Conservation (phyloP, 2,888 invertebrate species). For the Calliphora vomitoria region DNA sequence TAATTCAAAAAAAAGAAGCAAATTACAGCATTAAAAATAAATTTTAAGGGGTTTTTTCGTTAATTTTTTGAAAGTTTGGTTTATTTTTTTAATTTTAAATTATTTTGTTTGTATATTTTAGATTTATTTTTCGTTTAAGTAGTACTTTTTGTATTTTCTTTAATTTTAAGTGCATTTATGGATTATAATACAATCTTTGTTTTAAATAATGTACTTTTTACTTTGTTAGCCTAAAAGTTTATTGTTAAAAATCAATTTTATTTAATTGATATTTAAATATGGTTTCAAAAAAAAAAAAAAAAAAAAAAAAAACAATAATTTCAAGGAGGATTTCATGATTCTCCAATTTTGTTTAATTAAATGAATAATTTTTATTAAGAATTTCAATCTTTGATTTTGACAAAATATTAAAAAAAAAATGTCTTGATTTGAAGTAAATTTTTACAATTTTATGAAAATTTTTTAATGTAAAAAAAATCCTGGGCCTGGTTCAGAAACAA, state of each 20-base stretch:
- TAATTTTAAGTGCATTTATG: slow-evolving; percentile 65
- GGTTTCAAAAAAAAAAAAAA: no score
- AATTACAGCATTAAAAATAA: slow-evolving; percentile 53
- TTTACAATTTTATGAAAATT: no score
- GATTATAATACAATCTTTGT: slow-evolving; percentile 52
- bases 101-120: slow-evolving; percentile 1
- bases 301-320: no score
- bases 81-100: slow-evolving; percentile 32
- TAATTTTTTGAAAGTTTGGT: not conserved
- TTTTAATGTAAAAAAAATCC: no score
- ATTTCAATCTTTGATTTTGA: no score
- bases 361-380: no score
- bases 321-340: no score
- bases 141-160: slow-evolving; percentile 43
- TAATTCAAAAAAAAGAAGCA: slow-evolving; percentile 36
- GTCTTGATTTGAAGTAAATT: no score
- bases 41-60: not conserved
- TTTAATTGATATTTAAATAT: no score
- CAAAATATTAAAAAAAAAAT: no score
- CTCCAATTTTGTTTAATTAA: no score
- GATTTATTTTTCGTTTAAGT: slow-evolving; percentile 11
- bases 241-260: not conserved
- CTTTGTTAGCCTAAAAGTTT: slow-evolving; percentile 3
- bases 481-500: no score
- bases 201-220: not conserved